Evolutionary conservation across 2,888 invertebrate genomes (phyloP), one percentile per base, ranked within the genome.

Genomic region (Volucella zonaria): DNA sequence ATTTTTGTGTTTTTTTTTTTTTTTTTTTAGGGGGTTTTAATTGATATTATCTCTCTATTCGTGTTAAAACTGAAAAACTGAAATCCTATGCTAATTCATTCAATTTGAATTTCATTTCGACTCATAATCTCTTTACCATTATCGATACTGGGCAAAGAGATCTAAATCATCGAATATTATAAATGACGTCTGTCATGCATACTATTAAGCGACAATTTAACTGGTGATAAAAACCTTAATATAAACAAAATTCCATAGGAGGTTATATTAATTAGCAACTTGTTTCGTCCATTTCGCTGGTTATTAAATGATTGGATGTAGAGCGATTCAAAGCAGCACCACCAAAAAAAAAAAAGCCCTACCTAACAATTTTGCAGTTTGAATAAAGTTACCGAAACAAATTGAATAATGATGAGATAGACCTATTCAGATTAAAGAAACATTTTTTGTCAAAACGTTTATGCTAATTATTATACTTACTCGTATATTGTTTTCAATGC

Each of bases 171-270:
- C 64, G 66, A 61, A 66, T 15, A 23, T 66, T 61, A 67, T 59
- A 77, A 73, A 73, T 82, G 73, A 67, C 67, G 42, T 54, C 66
- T 82, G 66, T 73, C 77, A 82, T 77, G 71, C 77, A 82, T 77
- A 67, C 52, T 45, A 77, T 82, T 77, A 82, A 31, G 15, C 61
- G 77, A 18, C 31, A 73, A 73, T 67, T 77, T 82, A 67, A 73
- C 73, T 61, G 82, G 67, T 77, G 82, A 77, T 77, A 73, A 61
- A 67, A 59, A 66, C 59, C 45, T 66, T 15, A 49, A 49, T 47
- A 59, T 61, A 59, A 67, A 61, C 73, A 77, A 66, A 40, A 47
- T 81, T 45, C 51, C 56, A 64, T 71, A 66, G 47, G 76, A 54
- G 70, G 66, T 71, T 67, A 59, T 76, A 82, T 71, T 70, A 71